Percentiles rank a stretch among this genome's conserved stretches.
Evolutionary conservation across 2,113 vertebrate genomes (phyloP).

Genomic region (Phoenicopterus ruber): DNA sequence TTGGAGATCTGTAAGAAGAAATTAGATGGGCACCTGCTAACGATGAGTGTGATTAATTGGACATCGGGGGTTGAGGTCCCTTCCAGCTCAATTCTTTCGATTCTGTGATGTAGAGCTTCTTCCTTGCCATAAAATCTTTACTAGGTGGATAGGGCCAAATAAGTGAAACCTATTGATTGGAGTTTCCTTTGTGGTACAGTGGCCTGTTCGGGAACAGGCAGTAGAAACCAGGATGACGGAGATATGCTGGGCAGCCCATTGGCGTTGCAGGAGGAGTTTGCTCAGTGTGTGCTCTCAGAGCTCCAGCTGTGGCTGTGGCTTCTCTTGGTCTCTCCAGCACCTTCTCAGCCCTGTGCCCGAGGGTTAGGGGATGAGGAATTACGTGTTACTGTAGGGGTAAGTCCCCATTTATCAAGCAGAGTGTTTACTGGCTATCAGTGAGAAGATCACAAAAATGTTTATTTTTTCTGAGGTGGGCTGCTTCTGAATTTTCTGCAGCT

Average conservation of each 20-base stretch:
- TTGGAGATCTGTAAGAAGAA: neutral
- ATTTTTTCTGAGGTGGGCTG: slow-evolving; percentile 3
- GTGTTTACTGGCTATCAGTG: neutral
- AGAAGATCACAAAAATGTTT: neutral
- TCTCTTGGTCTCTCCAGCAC: neutral
- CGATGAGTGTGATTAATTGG: neutral
- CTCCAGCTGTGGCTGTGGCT: neutral
- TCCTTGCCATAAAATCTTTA: neutral
- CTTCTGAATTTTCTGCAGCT: slow-evolving; percentile 35
- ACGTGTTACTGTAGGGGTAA: neutral
- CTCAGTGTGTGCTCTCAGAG: neutral
- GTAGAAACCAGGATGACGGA: neutral
- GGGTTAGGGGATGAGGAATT: neutral
- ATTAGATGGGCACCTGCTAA: neutral
- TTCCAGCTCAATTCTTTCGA: neutral
- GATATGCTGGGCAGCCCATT: neutral
- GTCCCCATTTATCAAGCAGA: slow-evolving; percentile 4
- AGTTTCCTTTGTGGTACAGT: neutral
- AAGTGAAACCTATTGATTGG: neutral
- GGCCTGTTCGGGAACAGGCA: neutral
- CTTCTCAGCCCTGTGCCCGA: neutral
- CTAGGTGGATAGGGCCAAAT: neutral
- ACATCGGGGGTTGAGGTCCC: neutral
- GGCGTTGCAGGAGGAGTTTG: neutral
- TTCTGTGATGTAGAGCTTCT: neutral